Percentiles rank a stretch among this genome's conserved stretches.
phyloP scores from a whole-genome alignment of 2,888 invertebrate species.

The Tetranychus piercei region DNA sequence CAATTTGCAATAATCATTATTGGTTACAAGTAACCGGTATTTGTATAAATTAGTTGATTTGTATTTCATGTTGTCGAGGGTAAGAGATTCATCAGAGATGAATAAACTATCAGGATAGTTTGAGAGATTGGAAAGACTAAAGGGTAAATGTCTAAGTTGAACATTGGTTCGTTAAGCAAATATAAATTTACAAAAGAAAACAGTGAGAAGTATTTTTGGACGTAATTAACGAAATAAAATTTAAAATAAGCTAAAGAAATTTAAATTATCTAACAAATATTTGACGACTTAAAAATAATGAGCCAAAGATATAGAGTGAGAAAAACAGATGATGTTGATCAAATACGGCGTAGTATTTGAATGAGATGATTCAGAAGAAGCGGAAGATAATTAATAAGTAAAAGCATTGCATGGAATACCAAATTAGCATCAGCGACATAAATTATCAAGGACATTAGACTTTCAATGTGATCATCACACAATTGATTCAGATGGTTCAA shows the following conservation, averaged over 20 bases:
- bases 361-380: no score
- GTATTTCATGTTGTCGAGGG: background rate
- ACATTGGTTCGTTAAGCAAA: background rate
- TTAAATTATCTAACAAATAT: background rate
- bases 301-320: background rate
- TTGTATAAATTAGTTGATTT: background rate
- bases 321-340: background rate
- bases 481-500: conserved; percentile 5
- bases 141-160: background rate
- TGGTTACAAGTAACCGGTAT: no score
- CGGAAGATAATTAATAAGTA: no score
- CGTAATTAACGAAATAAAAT: background rate
- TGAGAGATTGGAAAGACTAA: background rate
- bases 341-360: background rate
- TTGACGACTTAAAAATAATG: background rate
- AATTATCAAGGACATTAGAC: background rate
- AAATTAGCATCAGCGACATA: background rate
- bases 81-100: background rate
- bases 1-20: no score
- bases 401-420: background rate
- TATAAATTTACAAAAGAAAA: background rate
- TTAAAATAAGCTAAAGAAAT: background rate
- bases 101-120: background rate
- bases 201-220: background rate
- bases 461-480: background rate